A percentile compares a stretch with the other conserved stretches of the same genome.
These are phyloP conservation scores for Macrostomum cliftonense DNA, from an alignment of 2,888 invertebrate genomes.

Conservation along the genomic window DNA sequence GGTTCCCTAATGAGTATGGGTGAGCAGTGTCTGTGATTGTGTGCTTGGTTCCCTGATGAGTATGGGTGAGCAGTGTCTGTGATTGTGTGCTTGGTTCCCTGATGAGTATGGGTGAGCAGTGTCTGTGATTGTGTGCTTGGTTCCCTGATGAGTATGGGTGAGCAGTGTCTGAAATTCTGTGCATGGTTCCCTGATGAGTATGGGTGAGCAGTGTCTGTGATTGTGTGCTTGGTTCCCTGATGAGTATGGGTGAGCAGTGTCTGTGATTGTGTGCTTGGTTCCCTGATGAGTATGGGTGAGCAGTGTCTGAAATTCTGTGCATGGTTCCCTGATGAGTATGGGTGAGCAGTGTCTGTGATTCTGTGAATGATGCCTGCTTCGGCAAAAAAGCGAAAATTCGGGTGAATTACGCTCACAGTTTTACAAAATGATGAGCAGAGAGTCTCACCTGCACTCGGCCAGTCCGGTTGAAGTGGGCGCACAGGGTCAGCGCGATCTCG, in stretches of 20 bases:
- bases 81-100: background rate
- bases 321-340: no score
- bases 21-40: background rate
- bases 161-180: background rate
- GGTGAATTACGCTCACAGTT: no score
- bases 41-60: background rate
- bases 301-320: background rate
- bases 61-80: background rate
- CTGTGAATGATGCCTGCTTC: background rate
- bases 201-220: background rate
- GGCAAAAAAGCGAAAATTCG: no score
- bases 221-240: background rate
- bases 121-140: background rate
- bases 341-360: background rate
- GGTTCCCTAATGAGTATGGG: no score
- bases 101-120: no score
- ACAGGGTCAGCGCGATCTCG: slow-evolving; percentile 81
- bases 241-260: no score
- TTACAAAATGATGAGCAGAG: no score
- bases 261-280: background rate
- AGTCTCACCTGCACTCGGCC: slow-evolving; percentile 8
- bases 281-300: no score
- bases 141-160: no score
- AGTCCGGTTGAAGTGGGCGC: slow-evolving; percentile 48
- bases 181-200: no score